Base-by-base conservation (phyloP, 1,140 invertebrate species). In the Thaumatotibia leucotreta region DNA sequence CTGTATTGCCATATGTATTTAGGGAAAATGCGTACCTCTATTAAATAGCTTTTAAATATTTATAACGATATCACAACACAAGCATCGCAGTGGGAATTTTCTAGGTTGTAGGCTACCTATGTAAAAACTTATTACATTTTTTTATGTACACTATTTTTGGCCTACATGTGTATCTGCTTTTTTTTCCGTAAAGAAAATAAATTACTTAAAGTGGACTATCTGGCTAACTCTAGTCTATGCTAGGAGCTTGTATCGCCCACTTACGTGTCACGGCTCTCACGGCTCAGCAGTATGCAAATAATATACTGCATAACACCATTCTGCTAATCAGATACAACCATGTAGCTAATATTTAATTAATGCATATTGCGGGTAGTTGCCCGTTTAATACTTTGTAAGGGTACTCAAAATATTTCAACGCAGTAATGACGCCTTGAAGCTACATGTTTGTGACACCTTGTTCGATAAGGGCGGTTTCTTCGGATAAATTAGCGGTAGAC, bases 231-330 rank as follows among this genome's bases (percentile, higher is more conserved):
- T 17, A 27, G 6, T 58, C 52, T 58, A 27, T 58, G 52, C n/a
- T 11, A 58, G 52, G 20, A 58, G 52, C 52, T 58, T 58, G 52
- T 58, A 14, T 11, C 52, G 52, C 52, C 52, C 24, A 58, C 52
- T 45, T 2, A 20, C 39, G 20, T 45, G 39, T 45, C 39, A 45
- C 52, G 24, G 33, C 33, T 39, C 9, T 10, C 33, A 39, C 33
- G 33, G 23, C 52, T 58, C 52, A 27, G 24, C 52, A 24, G 23
- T 27, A 27, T 58, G 52, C 52, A 58, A 58, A 58, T 58, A 58
- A 45, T 45, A 29, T 29, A 45, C 39, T 45, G 39, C 39, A n/a
- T 45, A 45, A 45, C 39, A 45, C 20, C 39, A 45, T 20, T 45
- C 39, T 17, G 14, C 39, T 45, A 45, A 45, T 45, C 39, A 45